These are phyloP conservation scores for Aythya baeri DNA, from an alignment of 2,113 vertebrate species.

Conservation along the genomic window DNA sequence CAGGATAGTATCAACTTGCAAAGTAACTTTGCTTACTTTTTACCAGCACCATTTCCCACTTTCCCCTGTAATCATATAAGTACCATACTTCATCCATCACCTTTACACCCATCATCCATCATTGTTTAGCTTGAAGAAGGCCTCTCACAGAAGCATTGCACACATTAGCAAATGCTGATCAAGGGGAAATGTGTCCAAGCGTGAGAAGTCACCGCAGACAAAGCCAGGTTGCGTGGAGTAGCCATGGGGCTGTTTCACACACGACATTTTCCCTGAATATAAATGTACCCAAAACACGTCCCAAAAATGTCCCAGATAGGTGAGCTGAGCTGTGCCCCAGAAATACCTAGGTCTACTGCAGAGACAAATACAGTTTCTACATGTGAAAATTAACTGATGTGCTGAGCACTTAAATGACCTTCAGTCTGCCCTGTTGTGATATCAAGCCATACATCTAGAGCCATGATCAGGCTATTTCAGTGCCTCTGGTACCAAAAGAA, in stretches of 20 bases:
- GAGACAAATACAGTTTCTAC: neutral
- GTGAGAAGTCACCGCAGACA: neutral
- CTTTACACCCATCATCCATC: neutral
- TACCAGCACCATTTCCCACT: neutral
- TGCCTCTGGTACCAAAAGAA: neutral
- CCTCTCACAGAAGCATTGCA: neutral
- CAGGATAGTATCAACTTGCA: neutral
- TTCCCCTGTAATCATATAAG: neutral
- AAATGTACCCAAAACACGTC: too few relatives aligned
- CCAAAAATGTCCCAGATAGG: neutral
- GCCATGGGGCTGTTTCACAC: neutral
- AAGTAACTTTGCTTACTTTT: neutral
- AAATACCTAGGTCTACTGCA: neutral
- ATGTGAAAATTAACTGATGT: neutral
- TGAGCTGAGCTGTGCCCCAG: neutral
- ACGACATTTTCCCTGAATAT: neutral
- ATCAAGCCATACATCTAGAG: neutral
- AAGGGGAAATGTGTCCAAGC: neutral
- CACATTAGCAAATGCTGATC: fast-evolving
- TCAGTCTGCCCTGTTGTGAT: neutral
- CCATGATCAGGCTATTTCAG: neutral
- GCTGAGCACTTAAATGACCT: neutral
- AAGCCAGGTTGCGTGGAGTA: fast-evolving
- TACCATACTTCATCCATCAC: slow-evolving; percentile 27
- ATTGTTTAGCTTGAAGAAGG: neutral